Evolutionary conservation across 1,140 invertebrate species (phyloP).

Genomic region (Forficula auricularia): DNA sequence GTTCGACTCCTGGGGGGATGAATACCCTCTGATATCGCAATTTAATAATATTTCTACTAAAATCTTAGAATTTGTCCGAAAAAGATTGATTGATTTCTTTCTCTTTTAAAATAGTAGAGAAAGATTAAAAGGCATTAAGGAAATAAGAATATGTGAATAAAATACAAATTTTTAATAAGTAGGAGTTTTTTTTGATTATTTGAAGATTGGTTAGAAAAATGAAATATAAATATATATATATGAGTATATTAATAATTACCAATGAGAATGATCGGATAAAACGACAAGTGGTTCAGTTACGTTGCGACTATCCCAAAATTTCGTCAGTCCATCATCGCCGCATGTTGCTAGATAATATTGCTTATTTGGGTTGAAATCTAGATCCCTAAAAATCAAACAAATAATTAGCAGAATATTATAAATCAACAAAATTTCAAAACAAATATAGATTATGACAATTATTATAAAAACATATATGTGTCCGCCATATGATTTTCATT

Average conservation of each 20-base stretch:
- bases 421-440: background rate
- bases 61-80: too few relatives aligned
- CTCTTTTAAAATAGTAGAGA: too few relatives aligned
- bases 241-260: conserved; percentile 36
- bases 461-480: conserved; percentile 1
- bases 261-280: conserved; percentile 84
- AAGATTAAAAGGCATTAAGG: too few relatives aligned
- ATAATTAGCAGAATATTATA: conserved; percentile 2
- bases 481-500: background rate
- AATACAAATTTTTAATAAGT: too few relatives aligned
- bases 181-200: background rate
- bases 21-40: too few relatives aligned
- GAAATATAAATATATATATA: conserved; percentile 4
- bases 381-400: conserved; percentile 37
- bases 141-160: too few relatives aligned
- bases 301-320: conserved; percentile 91
- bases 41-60: too few relatives aligned
- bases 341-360: conserved; percentile 86
- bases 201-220: background rate
- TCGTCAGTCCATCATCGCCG: conserved; percentile 84
- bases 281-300: conserved; percentile 56
- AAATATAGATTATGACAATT: background rate
- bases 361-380: conserved; percentile 94
- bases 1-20: too few relatives aligned
- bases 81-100: too few relatives aligned